Conservation (phyloP, 2,113 vertebrate species). For the Mustela lutreola region DNA sequence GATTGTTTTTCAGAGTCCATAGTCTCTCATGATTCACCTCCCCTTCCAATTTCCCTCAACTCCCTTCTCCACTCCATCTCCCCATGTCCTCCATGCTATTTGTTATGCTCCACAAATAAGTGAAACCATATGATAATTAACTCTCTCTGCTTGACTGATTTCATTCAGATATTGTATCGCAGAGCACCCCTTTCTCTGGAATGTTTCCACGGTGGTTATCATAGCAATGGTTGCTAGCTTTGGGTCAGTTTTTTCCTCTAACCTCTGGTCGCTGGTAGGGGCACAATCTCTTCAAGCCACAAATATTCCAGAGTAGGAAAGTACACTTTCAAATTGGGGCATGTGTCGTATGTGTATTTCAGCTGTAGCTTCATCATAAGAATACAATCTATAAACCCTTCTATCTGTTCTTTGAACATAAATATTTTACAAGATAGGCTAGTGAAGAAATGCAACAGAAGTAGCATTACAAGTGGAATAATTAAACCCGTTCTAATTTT, state of each 20-base stretch:
- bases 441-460: neutral
- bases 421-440: constrained; percentile 1
- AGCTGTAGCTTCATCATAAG: neutral
- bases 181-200: neutral
- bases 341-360: neutral
- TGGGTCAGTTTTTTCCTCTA: neutral
- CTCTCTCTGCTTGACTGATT: too few species aligned
- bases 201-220: neutral
- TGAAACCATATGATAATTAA: too few species aligned
- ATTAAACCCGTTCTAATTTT: neutral
- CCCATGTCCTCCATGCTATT: too few species aligned
- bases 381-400: neutral
- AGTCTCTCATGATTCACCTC: too few species aligned
- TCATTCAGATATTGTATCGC: neutral
- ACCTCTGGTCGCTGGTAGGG: neutral
- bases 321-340: neutral
- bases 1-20: too few species aligned
- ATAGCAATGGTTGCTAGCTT: neutral
- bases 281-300: neutral
- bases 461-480: neutral
- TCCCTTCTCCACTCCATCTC: too few species aligned
- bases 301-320: neutral
- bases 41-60: too few species aligned
- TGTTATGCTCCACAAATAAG: too few species aligned
- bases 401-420: constrained; percentile 19